Evolutionary conservation across 2,888 invertebrate genomes (phyloP), one percentile per base, ranked within the genome.

Genomic region (Eupithecia abbreviata): DNA sequence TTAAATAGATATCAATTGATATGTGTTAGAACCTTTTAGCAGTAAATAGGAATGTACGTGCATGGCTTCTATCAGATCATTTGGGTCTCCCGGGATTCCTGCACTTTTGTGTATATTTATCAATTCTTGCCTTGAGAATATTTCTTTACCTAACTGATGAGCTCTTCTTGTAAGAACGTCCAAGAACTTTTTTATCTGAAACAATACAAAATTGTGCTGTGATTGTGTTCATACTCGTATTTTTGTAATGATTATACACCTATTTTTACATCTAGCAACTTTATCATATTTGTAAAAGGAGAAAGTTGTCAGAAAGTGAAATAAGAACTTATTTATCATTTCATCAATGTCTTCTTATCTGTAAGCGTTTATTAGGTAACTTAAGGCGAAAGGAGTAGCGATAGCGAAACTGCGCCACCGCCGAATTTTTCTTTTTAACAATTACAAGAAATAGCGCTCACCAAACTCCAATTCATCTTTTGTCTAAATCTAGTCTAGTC

Each of bases 1-100:
- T 88, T 88, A 94, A 77, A 92, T 83, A 58, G 91, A 89, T 81
- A 94, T 88, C 68, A 95, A 85, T 91, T 97, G 97, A 86, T 97
- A 98, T 72, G 96, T 93, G 86, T 97, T 96, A 18, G 96, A 96
- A 1, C 97, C 97, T 91, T 98, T 98, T 86, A 98, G 97, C 81
- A 99, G 93, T 81, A 99, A 93, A 92, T 97, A 97, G 12, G 98
- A 98, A 89, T 98, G 98, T 84, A 97, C 95, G 89, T 99, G 99
- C 83, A 99, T 95, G 55, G 97, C 96, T 82, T 97, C 96, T 73
- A 99, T 95, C 71, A 98, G 95, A 80, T 96, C 96, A 71, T 95
- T 95, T 81, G 98, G 96, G 86, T 97, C 97, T 0, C 96, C 95
- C 0, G 96, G 89, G 65, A 98, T 95, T 3, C 96, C 97, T 0